Evolutionary conservation across 1,140 invertebrate species (phyloP), one percentile per base, ranked within the genome.

Genomic region (Portunus trituberculatus): DNA sequence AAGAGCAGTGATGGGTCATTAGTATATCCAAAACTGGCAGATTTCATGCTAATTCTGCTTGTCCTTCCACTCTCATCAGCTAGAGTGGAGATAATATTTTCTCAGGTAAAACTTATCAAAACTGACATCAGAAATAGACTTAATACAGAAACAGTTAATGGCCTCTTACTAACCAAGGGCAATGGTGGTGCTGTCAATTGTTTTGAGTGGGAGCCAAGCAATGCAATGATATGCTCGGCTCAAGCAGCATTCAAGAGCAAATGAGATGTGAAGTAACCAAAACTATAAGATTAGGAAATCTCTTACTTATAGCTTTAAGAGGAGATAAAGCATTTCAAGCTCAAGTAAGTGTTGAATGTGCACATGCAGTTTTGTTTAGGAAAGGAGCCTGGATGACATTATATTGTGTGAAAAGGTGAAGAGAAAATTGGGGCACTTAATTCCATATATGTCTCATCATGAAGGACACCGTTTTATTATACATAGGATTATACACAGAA

Each of bases 31-130:
- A 32, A 32, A n/a, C 39, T 89, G 45, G 29, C 45, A 39, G 0
- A 39, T 7, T 89, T 89, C 45, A 39, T 46, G 31, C 4, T 89
- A 39, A 45, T 4, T 39, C 45, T 89, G 87, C 39, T 39, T n/a
- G 87, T 20, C 45, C 39, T 89, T 39, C 31, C 87, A 39, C 87
- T 2, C 39, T 89, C 87, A 39, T 89, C 87, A 89, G 31, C 7
- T 89, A 32, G 4, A 89, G 87, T 89, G 45, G 14, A 89, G 87
- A 46, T 3, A 89, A 89, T 89, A 39, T 89, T 89, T 46, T 89
- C 87, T 45, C 31, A 89, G 25, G 45, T 89, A 3, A 89, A 39
- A 89, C 31, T 89, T n/a, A 89, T 89, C 7, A 52, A 39, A 45
- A 89, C 31, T 45, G 39, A 32, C 39, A 39, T 20, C 6, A 89